Base-by-base conservation (phyloP, 2,797 vertebrate species). In the Myotis vivesi region DNA sequence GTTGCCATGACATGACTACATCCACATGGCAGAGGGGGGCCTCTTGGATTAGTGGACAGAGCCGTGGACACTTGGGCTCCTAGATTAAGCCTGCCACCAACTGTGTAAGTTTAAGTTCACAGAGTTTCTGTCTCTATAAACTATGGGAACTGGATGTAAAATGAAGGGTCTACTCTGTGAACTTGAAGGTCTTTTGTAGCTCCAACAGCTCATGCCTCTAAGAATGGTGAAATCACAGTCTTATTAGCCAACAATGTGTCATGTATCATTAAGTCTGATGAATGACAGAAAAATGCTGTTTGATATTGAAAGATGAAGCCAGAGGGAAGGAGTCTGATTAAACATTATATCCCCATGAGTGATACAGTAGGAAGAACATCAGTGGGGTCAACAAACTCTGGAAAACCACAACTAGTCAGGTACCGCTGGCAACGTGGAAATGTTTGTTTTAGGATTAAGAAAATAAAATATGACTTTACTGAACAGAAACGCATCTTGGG, bases 231-330 rank as follows among this genome's bases (percentile, higher is more conserved):
- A 79, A 62, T 83, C 68, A 69, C 15, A 53, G 33, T 79, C 75
- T 75, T 76, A 44, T 73, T 53, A 72, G 66, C 71, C 64, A 93
- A 88, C 90, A 86, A 53, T 44, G 80, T 89, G 76, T 76, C 92
- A 66, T 89, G 36, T 91, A 53, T 92, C 83, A 94, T 87, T 87
- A 85, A 85, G 46, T 72, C 89, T 94, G 91, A 94, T 79, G 86
- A 87, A 94, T 36, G 64, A 62, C 51, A 75, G 68, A 59, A 83
- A 94, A 91, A 73, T 46, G 22, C 5, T 94, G 38, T 81, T 44
- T 89, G 91, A 92, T 83, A 28, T 51, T 80, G 75, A 96, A 92
- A 57, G 51, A 92, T 87, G 64, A 79, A 87, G 89, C 66, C 25
- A 16, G 51, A 72, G 69, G 57, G 25, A 83, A 87, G 87, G 73